These are phyloP conservation scores for Nomada flava DNA, from an alignment of 2,888 invertebrate genomes.

Conservation along the genomic window DNA sequence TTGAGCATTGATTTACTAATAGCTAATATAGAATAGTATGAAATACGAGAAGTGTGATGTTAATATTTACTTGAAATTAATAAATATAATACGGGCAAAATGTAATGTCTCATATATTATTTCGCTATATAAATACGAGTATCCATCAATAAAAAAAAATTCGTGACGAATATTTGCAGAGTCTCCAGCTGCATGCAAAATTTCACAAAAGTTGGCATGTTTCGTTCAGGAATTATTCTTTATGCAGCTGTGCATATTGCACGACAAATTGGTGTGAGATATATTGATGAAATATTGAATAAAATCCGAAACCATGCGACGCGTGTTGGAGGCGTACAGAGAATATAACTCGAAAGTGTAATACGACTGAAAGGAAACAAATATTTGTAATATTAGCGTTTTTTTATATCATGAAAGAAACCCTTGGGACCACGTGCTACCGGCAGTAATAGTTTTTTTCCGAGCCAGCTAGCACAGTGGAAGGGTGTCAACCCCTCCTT, in stretches of 20 bases:
- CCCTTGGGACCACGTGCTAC: constrained; percentile 40
- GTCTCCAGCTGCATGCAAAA: too few species aligned
- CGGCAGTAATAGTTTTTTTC: constrained; percentile 35
- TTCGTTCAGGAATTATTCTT: too few species aligned
- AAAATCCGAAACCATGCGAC: constrained; percentile 18
- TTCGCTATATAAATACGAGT: too few species aligned
- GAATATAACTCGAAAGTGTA: not conserved
- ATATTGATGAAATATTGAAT: not conserved
- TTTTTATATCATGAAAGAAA: constrained; percentile 24
- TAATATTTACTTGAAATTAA: too few species aligned
- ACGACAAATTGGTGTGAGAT: not conserved
- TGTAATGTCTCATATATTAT: too few species aligned
- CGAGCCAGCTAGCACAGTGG: not conserved
- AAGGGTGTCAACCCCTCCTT: constrained; percentile 18
- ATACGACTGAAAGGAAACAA: constrained; percentile 18
- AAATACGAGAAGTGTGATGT: too few species aligned
- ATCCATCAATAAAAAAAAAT: too few species aligned
- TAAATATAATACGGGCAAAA: too few species aligned
- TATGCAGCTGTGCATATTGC: not conserved
- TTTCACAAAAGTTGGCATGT: too few species aligned
- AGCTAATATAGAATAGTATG: too few species aligned
- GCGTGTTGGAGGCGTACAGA: not conserved
- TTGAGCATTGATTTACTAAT: too few species aligned
- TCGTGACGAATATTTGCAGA: too few species aligned
- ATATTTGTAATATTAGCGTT: constrained; percentile 42